Conservation (phyloP, 1,140 invertebrate species). For the Nixonia krombeini region DNA sequence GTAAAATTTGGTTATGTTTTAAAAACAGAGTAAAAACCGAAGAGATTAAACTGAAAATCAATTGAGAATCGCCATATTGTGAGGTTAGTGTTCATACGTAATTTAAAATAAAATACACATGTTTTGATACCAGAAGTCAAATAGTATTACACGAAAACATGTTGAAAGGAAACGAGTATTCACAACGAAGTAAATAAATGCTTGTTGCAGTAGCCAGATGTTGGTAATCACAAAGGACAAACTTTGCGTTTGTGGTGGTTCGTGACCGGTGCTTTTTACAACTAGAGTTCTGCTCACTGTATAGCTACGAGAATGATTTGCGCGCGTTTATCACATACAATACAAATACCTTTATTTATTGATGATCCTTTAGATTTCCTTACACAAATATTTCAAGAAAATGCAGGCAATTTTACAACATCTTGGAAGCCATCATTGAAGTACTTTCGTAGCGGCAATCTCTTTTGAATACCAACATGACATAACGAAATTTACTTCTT, state of each 20-base stretch:
- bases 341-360: not conserved
- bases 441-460: not conserved
- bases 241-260: too few relatives aligned
- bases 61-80: not conserved
- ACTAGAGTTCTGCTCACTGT: not conserved
- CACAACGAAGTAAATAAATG: too few relatives aligned
- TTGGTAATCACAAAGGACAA: too few relatives aligned
- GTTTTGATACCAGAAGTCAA: too few relatives aligned
- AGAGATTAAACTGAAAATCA: not conserved
- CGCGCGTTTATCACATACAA: not conserved
- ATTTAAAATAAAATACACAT: too few relatives aligned
- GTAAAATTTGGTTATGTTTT: too few relatives aligned
- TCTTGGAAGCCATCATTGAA: not conserved
- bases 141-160: too few relatives aligned
- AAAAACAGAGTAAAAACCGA: not conserved
- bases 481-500: too few relatives aligned
- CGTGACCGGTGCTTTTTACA: not conserved
- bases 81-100: too few relatives aligned
- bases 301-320: not conserved
- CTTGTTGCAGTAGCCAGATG: too few relatives aligned
- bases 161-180: too few relatives aligned
- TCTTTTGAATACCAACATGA: not conserved
- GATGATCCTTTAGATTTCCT: not conserved
- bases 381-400: not conserved
- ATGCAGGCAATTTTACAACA: not conserved